phyloP scores from a whole-genome alignment of 2,888 invertebrate genomes.

The Thalpophila matura region DNA sequence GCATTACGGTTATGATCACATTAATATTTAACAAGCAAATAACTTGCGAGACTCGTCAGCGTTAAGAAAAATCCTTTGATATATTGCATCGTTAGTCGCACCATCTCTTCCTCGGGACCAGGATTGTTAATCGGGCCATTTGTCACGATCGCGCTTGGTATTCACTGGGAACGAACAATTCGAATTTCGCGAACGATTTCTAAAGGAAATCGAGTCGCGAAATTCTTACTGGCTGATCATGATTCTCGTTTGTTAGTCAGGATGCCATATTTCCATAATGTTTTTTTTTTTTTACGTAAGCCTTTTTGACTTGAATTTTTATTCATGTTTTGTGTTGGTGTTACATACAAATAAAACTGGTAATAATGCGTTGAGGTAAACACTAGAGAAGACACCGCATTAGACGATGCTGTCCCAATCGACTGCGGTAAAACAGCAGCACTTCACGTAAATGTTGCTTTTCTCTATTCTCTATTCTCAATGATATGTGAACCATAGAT shows the following conservation, averaged over 20 bases:
- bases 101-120: constrained; percentile 84
- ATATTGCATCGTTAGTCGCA: constrained; percentile 89
- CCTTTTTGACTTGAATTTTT: background rate
- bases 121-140: constrained; percentile 89
- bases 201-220: constrained; percentile 72
- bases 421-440: too few species aligned
- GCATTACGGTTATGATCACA: constrained; percentile 60
- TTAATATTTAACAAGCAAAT: constrained; percentile 79
- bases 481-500: too few species aligned
- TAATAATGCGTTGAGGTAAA: too few species aligned
- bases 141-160: constrained; percentile 87
- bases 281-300: constrained; percentile 5
- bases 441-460: too few species aligned
- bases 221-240: constrained; percentile 65
- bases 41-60: constrained; percentile 79
- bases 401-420: too few species aligned
- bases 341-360: too few species aligned
- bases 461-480: too few species aligned
- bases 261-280: constrained; percentile 51
- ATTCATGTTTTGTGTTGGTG: background rate
- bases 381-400: too few species aligned
- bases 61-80: constrained; percentile 88
- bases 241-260: constrained; percentile 57
- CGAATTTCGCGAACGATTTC: constrained; percentile 83
- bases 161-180: constrained; percentile 81